Base-by-base conservation (phyloP, 2,797 vertebrate genomes). In the Eulemur coronatus region DNA sequence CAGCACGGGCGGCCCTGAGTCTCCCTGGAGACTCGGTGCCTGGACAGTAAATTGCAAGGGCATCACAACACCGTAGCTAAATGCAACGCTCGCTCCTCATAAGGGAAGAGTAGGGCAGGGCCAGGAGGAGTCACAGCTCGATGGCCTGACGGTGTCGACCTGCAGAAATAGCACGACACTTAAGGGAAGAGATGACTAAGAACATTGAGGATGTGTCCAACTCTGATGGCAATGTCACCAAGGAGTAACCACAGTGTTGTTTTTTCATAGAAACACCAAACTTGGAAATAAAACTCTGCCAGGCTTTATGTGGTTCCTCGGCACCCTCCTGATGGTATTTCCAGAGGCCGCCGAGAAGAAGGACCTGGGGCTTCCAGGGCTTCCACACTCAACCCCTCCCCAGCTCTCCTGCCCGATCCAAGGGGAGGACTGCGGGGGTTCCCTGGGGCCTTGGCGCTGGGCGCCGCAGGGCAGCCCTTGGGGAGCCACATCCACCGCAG, bases 1-100 rank as follows among this genome's bases (percentile, higher is more conserved):
- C 2, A 2, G 6, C 0, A 11, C 9, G 55, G 52, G 2, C 0
- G 0, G 14, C 11, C 69, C 6, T 10, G 46, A 38, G 35, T 63
- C 78, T 46, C 7, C 1, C 3, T 0, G 38, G 65, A 48, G 50
- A 33, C 18, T 52, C 17, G 59, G 80, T 5, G 5, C 22, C 24
- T 6, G 5, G 12, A 5, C 4, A 63, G 22, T 12, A 11, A 50
- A 75, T 9, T 48, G 35, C 38, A 65, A 57, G 33, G 55, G 8
- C 30, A 41, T 22, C 72, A 9, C 0, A 1, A 57, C 4, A 12
- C 9, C n/a, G 1, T 11, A 15, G 35, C 10, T 0, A 33, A 59
- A 63, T 17, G 30, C 28, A 48, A 28, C 0, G 0, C 70, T 14
- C 43, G 5, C 22, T 17, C 10, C 3, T 4, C 17, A 3, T 15